Conservation (phyloP, 2,888 invertebrate species). For the Tridacna crocea region DNA sequence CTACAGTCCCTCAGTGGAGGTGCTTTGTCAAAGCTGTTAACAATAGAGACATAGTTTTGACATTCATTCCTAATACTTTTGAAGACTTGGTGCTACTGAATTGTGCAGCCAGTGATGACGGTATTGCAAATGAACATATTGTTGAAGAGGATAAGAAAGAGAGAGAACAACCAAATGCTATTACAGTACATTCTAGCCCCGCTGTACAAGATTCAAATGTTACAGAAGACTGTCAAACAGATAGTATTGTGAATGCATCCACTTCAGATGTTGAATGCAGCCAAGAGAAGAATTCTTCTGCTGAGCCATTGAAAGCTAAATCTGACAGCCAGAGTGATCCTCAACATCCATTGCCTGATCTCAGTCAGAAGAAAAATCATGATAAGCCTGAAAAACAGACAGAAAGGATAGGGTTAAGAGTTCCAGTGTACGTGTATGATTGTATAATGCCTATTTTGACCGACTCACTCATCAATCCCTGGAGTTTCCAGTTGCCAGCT, state of each 20-base stretch:
- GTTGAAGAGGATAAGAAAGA: neutral
- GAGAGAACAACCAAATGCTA: neutral
- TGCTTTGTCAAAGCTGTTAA: slow-evolving; percentile 89
- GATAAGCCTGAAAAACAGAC: neutral
- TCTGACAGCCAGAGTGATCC: neutral
- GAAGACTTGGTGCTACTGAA: slow-evolving; percentile 83
- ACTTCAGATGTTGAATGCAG: neutral
- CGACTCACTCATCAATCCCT: slow-evolving; percentile 80
- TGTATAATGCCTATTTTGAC: slow-evolving; percentile 87
- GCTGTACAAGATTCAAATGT: neutral
- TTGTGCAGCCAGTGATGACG: slow-evolving; percentile 1
- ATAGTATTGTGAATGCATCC: neutral
- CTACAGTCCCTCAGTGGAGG: slow-evolving; percentile 86
- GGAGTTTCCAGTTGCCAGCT: slow-evolving; percentile 68
- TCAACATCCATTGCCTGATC: neutral
- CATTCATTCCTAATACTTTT: slow-evolving; percentile 88
- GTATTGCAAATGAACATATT: neutral
- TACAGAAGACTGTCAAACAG: neutral
- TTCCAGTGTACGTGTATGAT: slow-evolving; percentile 89
- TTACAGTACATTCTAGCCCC: neutral
- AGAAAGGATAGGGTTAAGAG: slow-evolving; percentile 68
- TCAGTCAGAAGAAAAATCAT: neutral
- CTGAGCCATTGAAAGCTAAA: neutral
- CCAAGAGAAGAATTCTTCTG: neutral
- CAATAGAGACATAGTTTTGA: slow-evolving; percentile 88